These are phyloP conservation scores for Spermophilus dauricus DNA, from an alignment of 2,113 vertebrate genomes.

Conservation along the genomic window DNA sequence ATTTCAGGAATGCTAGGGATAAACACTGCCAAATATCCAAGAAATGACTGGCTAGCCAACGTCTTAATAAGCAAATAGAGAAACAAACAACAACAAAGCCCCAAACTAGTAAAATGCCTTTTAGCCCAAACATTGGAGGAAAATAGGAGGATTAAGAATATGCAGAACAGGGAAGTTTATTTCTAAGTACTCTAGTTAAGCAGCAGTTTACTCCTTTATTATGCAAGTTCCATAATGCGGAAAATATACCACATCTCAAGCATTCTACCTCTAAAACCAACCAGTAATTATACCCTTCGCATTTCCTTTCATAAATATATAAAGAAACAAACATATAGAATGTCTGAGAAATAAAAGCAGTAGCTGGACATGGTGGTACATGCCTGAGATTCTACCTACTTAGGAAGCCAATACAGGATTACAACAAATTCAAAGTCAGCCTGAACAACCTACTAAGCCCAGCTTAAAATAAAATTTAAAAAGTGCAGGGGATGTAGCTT, in stretches of 20 bases:
- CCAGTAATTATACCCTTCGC: background rate
- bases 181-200: background rate
- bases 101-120: background rate
- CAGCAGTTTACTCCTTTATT: background rate
- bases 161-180: background rate
- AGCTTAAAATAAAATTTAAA: too few relatives aligned
- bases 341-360: slow-evolving; percentile 28
- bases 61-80: background rate
- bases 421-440: too few relatives aligned
- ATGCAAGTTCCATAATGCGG: too few relatives aligned
- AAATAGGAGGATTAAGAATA: background rate
- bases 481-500: too few relatives aligned
- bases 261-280: background rate
- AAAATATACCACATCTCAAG: background rate
- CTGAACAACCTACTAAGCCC: too few relatives aligned
- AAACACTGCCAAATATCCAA: background rate
- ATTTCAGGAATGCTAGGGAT: background rate
- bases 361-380: background rate
- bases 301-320: background rate
- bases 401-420: too few relatives aligned
- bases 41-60: background rate
- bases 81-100: too few relatives aligned
- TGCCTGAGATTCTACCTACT: too few relatives aligned
- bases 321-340: background rate
- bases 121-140: background rate